Percentiles rank a stretch among this genome's conserved stretches.
Conservation (phyloP, 2,797 vertebrate species). For the Ambastaia sidthimunki region DNA sequence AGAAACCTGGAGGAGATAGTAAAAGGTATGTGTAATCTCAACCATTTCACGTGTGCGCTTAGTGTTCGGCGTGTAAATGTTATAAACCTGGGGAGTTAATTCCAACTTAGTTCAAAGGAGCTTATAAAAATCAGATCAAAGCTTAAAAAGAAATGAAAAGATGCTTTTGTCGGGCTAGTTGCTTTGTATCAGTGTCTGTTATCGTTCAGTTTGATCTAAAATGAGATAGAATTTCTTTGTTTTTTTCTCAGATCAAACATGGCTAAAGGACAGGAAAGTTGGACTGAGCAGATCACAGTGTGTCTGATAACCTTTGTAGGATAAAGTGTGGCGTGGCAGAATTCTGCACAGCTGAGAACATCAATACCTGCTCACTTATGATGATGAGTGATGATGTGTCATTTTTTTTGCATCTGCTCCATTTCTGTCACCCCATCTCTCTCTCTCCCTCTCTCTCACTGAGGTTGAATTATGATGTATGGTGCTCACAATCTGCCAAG, state of each 20-base stretch:
- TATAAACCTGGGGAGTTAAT: neutral
- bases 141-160: neutral
- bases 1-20: constrained; percentile 10
- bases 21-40: constrained; percentile 7
- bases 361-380: constrained; percentile 42
- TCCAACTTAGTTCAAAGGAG: constrained; percentile 7
- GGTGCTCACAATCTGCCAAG: constrained; percentile 36
- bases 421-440: constrained; percentile 34
- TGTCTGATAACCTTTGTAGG: constrained; percentile 8
- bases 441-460: constrained; percentile 1
- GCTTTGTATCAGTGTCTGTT: constrained; percentile 4
- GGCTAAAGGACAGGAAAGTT: constrained; percentile 10
- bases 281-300: neutral
- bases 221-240: neutral
- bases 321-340: constrained; percentile 30
- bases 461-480: constrained; percentile 54
- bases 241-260: neutral
- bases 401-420: constrained; percentile 37
- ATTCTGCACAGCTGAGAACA: constrained; percentile 34
- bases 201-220: neutral
- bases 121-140: constrained; percentile 15
- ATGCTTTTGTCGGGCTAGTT: neutral
- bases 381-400: constrained; percentile 25
- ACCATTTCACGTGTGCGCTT: neutral
- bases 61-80: constrained; percentile 2